Evolutionary conservation across 2,113 vertebrate species (phyloP).

Genomic region (Danio rerio): DNA sequence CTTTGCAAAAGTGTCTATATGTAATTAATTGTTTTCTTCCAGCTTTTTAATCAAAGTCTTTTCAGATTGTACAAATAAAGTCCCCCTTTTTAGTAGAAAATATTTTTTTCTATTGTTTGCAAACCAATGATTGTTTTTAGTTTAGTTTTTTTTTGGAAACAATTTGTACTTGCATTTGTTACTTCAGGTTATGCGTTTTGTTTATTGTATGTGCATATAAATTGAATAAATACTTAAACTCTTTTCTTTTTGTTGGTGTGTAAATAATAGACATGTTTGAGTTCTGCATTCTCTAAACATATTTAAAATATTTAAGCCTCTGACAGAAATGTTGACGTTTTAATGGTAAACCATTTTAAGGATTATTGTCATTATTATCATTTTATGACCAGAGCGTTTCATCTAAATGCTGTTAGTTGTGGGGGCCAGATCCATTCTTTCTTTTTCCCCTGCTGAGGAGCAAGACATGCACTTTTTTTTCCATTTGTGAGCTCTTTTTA

Average conservation of each 20-base stretch:
- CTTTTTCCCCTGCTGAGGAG: not conserved
- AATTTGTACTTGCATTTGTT: slow-evolving; percentile 7
- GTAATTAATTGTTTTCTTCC: slow-evolving; percentile 1
- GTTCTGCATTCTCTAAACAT: not conserved
- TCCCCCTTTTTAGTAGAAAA: not conserved
- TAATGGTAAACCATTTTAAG: not conserved
- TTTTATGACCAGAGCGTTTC: not conserved
- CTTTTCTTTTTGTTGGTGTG: not conserved
- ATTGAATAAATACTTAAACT: slow-evolving; percentile 28
- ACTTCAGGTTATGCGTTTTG: not conserved
- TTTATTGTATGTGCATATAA: slow-evolving; percentile 27
- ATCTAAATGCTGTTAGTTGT: slow-evolving; percentile 1
- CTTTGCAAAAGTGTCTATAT: slow-evolving; percentile 29
- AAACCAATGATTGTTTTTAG: slow-evolving; percentile 1
- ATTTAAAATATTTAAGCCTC: not conserved
- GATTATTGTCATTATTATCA: not conserved
- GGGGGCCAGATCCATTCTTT: not conserved
- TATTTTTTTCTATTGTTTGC: not conserved
- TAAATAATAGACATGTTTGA: not conserved
- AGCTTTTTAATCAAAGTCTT: not conserved
- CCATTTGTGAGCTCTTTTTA: slow-evolving; percentile 11
- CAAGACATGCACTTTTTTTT: not conserved
- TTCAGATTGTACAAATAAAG: not conserved
- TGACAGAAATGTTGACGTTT: not conserved
- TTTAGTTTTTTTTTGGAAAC: not conserved